Percentiles rank a stretch among this genome's conserved stretches.
Conservation (phyloP, 2,888 invertebrate species). For the Boloria selene region DNA sequence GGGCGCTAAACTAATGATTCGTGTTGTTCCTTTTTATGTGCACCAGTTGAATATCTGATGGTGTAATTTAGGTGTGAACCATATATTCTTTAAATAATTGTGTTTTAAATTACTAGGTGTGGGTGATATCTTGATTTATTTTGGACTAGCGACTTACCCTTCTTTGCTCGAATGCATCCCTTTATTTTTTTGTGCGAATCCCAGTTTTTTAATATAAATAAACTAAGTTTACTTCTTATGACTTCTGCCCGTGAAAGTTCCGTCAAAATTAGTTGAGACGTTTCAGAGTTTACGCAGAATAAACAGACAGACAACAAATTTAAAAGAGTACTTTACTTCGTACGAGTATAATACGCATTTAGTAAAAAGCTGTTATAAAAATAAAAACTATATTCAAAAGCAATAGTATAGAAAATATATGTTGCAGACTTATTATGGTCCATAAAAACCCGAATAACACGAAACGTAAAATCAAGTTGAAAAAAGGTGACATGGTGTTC, state of each 20-base stretch:
- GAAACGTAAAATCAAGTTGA: constrained; percentile 25
- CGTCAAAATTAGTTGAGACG: too few relatives aligned
- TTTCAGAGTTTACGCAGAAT: too few relatives aligned
- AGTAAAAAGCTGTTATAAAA: too few relatives aligned
- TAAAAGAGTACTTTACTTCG: too few relatives aligned
- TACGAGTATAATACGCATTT: too few relatives aligned
- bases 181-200: too few relatives aligned
- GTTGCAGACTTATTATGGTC: constrained; percentile 7
- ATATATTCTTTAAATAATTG: constrained; percentile 37
- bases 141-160: background rate
- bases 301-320: too few relatives aligned
- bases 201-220: too few relatives aligned
- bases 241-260: too few relatives aligned
- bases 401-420: background rate
- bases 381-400: too few relatives aligned
- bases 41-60: constrained; percentile 70
- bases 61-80: constrained; percentile 70
- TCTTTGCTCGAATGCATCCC: too few relatives aligned
- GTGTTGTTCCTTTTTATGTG: constrained; percentile 77
- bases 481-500: constrained; percentile 39
- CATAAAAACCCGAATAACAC: constrained; percentile 14
- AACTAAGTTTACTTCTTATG: too few relatives aligned
- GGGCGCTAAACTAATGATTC: constrained; percentile 78
- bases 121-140: constrained; percentile 9
- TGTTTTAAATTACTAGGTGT: constrained; percentile 17